These are phyloP conservation scores for Creontiades dilutus DNA, from an alignment of 2,888 invertebrate species.

Conservation along the genomic window DNA sequence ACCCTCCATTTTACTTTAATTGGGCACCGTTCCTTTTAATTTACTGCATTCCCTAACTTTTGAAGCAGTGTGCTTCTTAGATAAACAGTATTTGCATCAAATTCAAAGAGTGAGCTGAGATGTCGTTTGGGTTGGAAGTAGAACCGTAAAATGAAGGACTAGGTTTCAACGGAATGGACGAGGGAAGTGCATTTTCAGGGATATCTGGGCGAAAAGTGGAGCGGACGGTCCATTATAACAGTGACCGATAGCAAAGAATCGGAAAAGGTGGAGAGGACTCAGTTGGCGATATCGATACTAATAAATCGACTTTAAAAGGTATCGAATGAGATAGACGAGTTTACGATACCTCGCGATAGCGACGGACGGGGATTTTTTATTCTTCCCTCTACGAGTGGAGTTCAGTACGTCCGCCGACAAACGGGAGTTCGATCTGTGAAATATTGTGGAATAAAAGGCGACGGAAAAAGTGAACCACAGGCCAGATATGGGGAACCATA, in stretches of 20 bases:
- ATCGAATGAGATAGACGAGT: not conserved
- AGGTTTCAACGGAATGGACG: not conserved
- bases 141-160: too few relatives aligned
- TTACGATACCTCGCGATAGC: not conserved
- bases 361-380: not conserved
- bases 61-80: too few relatives aligned
- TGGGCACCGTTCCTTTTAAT: too few relatives aligned
- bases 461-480: not conserved
- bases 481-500: slow-evolving; percentile 5
- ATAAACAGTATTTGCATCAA: too few relatives aligned
- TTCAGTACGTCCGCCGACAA: not conserved
- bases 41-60: too few relatives aligned
- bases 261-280: not conserved
- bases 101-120: too few relatives aligned
- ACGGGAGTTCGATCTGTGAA: not conserved
- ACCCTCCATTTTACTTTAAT: too few relatives aligned
- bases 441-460: slow-evolving; percentile 21
- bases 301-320: not conserved
- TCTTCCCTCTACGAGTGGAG: not conserved
- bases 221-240: not conserved
- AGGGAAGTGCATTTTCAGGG: not conserved
- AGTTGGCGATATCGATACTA: slow-evolving; percentile 9
- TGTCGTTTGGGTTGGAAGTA: too few relatives aligned
- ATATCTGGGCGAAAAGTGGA: not conserved
- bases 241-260: slow-evolving; percentile 9